Conservation (phyloP, 1,140 invertebrate genomes). For the Danaus plexippus region DNA sequence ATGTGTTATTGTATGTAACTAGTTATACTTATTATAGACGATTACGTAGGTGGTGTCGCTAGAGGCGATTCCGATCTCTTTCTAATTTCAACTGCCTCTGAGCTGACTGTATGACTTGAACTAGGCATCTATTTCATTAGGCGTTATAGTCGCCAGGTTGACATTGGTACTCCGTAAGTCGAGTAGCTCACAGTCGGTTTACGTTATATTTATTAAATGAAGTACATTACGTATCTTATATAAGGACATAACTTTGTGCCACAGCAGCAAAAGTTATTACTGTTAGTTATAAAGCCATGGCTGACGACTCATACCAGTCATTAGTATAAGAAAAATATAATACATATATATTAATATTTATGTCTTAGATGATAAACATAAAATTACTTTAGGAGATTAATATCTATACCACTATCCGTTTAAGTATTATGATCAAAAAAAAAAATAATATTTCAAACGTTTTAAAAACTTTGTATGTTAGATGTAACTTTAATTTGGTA, state of each 20-base stretch:
- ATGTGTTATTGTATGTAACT: slow-evolving; percentile 36
- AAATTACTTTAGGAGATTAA: slow-evolving; percentile 59
- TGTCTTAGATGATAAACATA: slow-evolving; percentile 52
- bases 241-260: slow-evolving; percentile 40
- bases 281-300: slow-evolving; percentile 50
- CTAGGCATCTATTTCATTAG: slow-evolving; percentile 20
- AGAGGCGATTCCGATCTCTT: slow-evolving; percentile 20
- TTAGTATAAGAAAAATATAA: slow-evolving; percentile 49
- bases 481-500: slow-evolving; percentile 46
- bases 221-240: slow-evolving; percentile 33
- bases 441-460: slow-evolving; percentile 63
- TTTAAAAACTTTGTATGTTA: slow-evolving; percentile 58
- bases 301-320: slow-evolving; percentile 62
- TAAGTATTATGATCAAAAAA: slow-evolving; percentile 63
- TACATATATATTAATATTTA: slow-evolving; percentile 58
- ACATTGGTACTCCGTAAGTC: slow-evolving; percentile 22
- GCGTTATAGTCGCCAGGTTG: slow-evolving; percentile 23
- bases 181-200: slow-evolving; percentile 37
- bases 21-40: slow-evolving; percentile 17
- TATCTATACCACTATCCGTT: slow-evolving; percentile 62
- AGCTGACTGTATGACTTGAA: slow-evolving; percentile 21
- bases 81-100: slow-evolving; percentile 16
- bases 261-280: slow-evolving; percentile 44
- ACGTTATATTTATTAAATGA: slow-evolving; percentile 19
- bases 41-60: slow-evolving; percentile 17